Evolutionary conservation across 2,797 vertebrate species (phyloP), one percentile per base, ranked within the genome.

Genomic region (Lutjanus campechanus): DNA sequence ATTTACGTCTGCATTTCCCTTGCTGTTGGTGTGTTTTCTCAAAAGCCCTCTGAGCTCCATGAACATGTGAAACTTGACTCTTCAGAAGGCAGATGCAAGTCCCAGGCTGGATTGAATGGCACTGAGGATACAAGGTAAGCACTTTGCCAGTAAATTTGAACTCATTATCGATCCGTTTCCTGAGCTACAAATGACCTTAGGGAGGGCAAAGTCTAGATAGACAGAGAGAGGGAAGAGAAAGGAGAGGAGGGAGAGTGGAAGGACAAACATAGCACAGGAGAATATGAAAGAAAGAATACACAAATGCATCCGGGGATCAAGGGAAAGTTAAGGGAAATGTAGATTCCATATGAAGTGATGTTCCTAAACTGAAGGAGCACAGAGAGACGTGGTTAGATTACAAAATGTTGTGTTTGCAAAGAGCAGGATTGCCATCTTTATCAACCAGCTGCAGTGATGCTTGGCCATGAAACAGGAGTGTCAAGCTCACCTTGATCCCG

Each of bases 101-200:
- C 89, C 91, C 82, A 85, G 89, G 82, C 89, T 92, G 91, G 93
- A 94, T 93, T 95, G 94, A 90, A 95, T 95, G 93, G 94, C 94
- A 91, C 85, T 86, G 92, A 95, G 89, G 91, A 92, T 89, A 90
- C 92, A 83, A 94, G 94, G 95, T 95, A 93, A 95, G 94, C 92
- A 89, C 90, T 94, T 88, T 92, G 89, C 89, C 89, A 92, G 92
- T 93, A 89, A 90, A 94, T 93, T 50, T 87, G 89, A 94, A 93
- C 91, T 87, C 79, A 79, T 88, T 91, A 95, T 94, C 62, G 94
- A 95, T 92, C 87, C 16, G 40, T 76, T 87, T 84, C 85, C 86
- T 75, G 85, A 82, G 89, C 85, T 89, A 63, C 76, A 85, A 82
- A 85, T 83, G 88, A 92, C 91, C 87, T 84, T 53, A 69, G 69